These are phyloP conservation scores for Enteromius viviparus DNA, from an alignment of 2,797 vertebrate genomes.

Conservation along the genomic window DNA sequence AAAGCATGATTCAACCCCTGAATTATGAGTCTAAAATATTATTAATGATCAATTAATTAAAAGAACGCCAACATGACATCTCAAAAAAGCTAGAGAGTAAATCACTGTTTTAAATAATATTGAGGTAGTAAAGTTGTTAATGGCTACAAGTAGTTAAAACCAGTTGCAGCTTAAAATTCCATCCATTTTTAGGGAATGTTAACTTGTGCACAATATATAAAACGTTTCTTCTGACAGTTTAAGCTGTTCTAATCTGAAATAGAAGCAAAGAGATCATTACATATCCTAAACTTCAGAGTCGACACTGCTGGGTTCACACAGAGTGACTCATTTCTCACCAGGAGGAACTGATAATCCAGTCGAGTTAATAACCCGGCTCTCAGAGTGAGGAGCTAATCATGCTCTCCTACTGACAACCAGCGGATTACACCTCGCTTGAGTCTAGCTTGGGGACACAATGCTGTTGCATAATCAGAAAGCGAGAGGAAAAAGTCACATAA, in stretches of 20 bases:
- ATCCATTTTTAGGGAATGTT: not conserved
- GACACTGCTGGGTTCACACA: not conserved
- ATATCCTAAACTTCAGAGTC: not conserved
- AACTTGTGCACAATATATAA: not conserved
- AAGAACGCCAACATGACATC: not conserved
- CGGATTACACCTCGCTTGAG: conserved; percentile 27
- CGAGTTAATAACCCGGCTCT: conserved; percentile 32
- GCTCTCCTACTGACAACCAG: conserved; percentile 14
- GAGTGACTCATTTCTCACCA: conserved; percentile 13
- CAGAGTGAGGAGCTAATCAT: conserved; percentile 29
- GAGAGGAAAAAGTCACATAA: conserved; percentile 5
- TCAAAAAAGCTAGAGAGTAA: not conserved
- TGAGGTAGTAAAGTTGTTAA: not conserved
- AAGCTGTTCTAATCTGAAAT: not conserved
- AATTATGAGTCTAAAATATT: not conserved
- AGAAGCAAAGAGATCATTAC: not conserved
- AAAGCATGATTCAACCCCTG: not conserved
- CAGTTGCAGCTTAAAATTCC: not conserved
- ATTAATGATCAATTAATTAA: not conserved
- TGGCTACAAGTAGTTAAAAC: not conserved
- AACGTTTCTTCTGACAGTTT: not conserved
- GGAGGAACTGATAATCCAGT: conserved; percentile 29
- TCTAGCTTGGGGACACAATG: not conserved
- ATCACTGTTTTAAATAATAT: not conserved
- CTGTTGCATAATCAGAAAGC: not conserved